Base-by-base conservation (phyloP, 2,888 invertebrate species). In the Ectemnius cavifrons region DNA sequence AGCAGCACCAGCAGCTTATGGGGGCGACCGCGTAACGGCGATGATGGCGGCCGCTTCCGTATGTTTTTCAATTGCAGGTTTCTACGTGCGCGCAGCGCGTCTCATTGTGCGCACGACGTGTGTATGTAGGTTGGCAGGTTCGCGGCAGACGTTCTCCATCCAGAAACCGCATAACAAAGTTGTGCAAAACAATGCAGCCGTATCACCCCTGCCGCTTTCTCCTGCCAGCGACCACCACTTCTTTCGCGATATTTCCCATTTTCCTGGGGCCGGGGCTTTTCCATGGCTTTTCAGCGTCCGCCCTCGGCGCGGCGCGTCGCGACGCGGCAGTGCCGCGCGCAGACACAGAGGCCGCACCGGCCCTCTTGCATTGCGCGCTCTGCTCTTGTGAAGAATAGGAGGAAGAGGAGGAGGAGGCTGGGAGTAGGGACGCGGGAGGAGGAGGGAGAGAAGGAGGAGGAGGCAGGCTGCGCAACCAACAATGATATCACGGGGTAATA, bases 71-170 rank as follows among this genome's bases (percentile, higher is more conserved):
- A 85, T 84, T 82, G 82, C 82, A 79, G 80, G 77, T 79, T 14
- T 52, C 52, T 52, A 52, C 52, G 52, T 46, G 18, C 57, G 18
- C 57, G 18, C 27, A 37, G 11, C 27, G 49, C 37, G 37, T 80
- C 83, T 85, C 84, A 87, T 88, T 87, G 87, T 86, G 75, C 83
- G 45, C 81, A 6, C 8, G 77, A 87, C 23, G 23, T 23, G 23
- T 23, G 23, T 23, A 23, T 89, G 85, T 88, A 87, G 89, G 86
- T 86, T 88, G 88, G 74, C 82, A 80, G 82, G 81, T 85, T 84
- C 81, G 82, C 81, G 78, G 78, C 75, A 37, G 37, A 37, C 37
- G 76, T 75, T 75, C 64, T 63, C 78, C 72, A 67, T 77, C 67
- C 76, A 63, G 70, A 71, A 67, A 71, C 79, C 81, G 83, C 86